Percentiles rank a stretch among this genome's conserved stretches.
Evolutionary conservation across 1,140 invertebrate genomes (phyloP).

Genomic region (Bombus consobrinus): DNA sequence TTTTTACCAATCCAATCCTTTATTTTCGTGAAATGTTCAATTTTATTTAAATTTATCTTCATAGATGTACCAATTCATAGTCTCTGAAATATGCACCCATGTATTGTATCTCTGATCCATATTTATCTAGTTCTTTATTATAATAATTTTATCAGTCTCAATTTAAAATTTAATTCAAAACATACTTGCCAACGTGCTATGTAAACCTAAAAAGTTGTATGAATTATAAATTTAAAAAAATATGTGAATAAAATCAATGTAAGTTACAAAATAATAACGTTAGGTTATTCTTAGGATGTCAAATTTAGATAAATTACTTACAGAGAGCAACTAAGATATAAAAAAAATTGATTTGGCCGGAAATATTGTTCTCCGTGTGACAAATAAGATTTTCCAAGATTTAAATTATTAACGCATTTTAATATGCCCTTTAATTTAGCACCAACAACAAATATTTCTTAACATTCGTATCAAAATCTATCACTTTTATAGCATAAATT

Average conservation of each 20-base stretch:
- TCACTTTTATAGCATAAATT: conserved; percentile 30
- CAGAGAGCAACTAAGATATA: conserved; percentile 27
- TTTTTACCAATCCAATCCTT: not conserved
- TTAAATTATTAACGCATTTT: not conserved
- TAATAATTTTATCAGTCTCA: conserved; percentile 21
- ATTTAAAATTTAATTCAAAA: conserved; percentile 16
- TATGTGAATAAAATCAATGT: conserved; percentile 14
- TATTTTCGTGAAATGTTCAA: not conserved
- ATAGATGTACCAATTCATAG: not conserved
- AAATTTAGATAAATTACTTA: conserved; percentile 6
- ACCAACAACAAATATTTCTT: conserved; percentile 2
- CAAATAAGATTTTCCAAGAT: not conserved
- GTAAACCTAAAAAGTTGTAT: conserved; percentile 20
- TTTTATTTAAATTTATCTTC: not conserved
- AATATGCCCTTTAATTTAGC: conserved; percentile 1
- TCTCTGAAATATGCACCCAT: not conserved
- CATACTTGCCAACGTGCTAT: conserved; percentile 31
- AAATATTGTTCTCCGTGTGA: not conserved
- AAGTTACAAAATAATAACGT: conserved; percentile 8
- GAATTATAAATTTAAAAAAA: conserved; percentile 9
- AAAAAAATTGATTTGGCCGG: conserved; percentile 1
- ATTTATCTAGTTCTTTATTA: not conserved
- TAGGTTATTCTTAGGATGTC: conserved; percentile 1
- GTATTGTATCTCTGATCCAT: not conserved
- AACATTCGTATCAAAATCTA: conserved; percentile 25